These are phyloP conservation scores for Trachymyrmex cornetzi DNA, from an alignment of 1,140 invertebrate genomes.

Conservation along the genomic window DNA sequence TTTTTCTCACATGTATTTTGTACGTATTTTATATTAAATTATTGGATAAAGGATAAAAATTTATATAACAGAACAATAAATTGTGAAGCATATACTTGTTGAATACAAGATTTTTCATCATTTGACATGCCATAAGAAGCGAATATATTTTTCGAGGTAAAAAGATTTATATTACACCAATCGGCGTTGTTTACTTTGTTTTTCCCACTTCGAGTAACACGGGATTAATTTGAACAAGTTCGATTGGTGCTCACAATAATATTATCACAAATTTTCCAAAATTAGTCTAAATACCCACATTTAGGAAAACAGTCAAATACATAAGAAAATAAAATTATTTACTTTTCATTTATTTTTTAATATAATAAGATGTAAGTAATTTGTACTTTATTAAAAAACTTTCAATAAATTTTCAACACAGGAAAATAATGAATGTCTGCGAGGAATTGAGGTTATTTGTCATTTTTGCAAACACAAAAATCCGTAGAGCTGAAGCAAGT, in stretches of 20 bases:
- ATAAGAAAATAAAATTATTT: neutral
- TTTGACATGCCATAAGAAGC: neutral
- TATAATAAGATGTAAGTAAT: neutral
- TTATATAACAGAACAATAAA: conserved; percentile 25
- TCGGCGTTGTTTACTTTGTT: neutral
- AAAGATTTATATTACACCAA: conserved; percentile 23
- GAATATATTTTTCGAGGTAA: conserved; percentile 28
- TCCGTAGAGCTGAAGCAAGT: neutral
- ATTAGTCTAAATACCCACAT: neutral
- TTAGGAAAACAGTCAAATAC: neutral
- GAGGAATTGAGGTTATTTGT: neutral
- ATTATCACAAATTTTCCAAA: neutral
- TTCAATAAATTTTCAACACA: neutral
- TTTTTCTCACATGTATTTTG: neutral
- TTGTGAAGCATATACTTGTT: neutral
- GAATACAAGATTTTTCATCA: neutral
- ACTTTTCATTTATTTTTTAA: neutral
- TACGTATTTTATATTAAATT: too few species aligned
- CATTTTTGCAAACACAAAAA: conserved; percentile 13
- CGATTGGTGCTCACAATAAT: neutral
- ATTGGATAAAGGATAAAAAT: neutral
- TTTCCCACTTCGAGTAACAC: neutral
- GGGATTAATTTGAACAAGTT: neutral
- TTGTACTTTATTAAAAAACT: neutral
- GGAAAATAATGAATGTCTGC: neutral